A percentile compares a stretch with the other conserved stretches of the same genome.
phyloP scores from a whole-genome alignment of 1,140 invertebrate species.

The Battus philenor region DNA sequence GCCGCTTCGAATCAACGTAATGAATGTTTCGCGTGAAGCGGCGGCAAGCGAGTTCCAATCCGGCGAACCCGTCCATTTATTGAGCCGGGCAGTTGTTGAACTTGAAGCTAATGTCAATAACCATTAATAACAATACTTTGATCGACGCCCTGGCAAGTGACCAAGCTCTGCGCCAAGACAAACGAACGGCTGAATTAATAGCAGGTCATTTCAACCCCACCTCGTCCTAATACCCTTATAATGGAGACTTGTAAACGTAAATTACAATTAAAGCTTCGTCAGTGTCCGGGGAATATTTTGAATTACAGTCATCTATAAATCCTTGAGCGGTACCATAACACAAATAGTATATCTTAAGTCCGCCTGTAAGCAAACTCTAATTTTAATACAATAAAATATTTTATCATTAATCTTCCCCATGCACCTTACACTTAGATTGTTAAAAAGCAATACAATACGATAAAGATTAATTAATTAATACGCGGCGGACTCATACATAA shows the following conservation, averaged over 20 bases:
- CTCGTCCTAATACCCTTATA: conserved; percentile 6
- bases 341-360: too few species aligned
- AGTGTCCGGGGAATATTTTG: background rate
- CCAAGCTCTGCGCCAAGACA: conserved; percentile 29
- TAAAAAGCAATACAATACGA: too few species aligned
- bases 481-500: too few species aligned
- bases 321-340: too few species aligned
- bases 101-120: conserved; percentile 20
- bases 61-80: conserved; percentile 17
- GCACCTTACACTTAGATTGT: too few species aligned
- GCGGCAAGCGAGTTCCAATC: background rate
- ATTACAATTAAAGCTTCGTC: conserved; percentile 4
- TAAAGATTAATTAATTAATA: too few species aligned
- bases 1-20: too few species aligned
- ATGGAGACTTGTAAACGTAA: conserved; percentile 8
- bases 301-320: too few species aligned
- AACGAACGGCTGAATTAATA: conserved; percentile 23
- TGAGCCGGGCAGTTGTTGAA: conserved; percentile 18
- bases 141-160: conserved; percentile 33
- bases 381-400: too few species aligned
- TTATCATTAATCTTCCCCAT: too few species aligned
- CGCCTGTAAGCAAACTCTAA: too few species aligned
- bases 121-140: conserved; percentile 30
- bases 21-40: background rate
- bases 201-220: background rate